Base-by-base conservation (phyloP, 2,888 invertebrate genomes). In the Melanargia galathea region DNA sequence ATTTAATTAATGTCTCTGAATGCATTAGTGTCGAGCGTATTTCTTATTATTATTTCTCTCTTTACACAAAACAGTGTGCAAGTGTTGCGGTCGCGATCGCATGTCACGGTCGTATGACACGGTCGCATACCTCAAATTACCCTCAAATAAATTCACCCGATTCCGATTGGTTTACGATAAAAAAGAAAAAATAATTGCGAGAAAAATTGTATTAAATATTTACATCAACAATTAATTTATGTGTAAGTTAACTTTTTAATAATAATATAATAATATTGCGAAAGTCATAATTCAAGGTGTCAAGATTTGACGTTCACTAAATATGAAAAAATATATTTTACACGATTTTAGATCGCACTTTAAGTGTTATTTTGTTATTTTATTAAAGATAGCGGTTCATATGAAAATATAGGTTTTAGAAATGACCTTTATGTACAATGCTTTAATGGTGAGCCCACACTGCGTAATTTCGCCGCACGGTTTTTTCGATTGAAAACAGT, bases 271-370 rank as follows among this genome's bases (percentile, higher is more conserved):
- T 80, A 82, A 82, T 87, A 89, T 87, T 88, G 88, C 88, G 80
- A 79, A 76, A 80, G 77, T 87, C 85, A 83, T 85, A 87, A 86
- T 83, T 84, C 75, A 70, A 78, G 77, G 77, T 84, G 81, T 83
- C 75, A 75, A 71, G 40, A 24, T 30, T 7, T 64, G 68, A 52
- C 52, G 13, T 33, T 35, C 65, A 51, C 13, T 62, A 61, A 63
- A 63, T 84, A 82, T 83, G 86, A 84, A 89, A 89, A 89, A 86
- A 87, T 89, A 89, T 84, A 84, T 52, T 78, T 85, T 79, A 82
- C 78, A 18, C 20, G 43, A 58, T 46, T 24, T 57, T 20, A 38
- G 20, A 59, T 20, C 20, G 30, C 48, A 38, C 10, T 72, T 71
- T 77, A 68, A 82, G 13, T 49, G 7, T n/a, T n/a, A 49, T 16